Evolutionary conservation across 1,140 invertebrate species (phyloP), one percentile per base, ranked within the genome.

Genomic region (Anastrepha obliqua): DNA sequence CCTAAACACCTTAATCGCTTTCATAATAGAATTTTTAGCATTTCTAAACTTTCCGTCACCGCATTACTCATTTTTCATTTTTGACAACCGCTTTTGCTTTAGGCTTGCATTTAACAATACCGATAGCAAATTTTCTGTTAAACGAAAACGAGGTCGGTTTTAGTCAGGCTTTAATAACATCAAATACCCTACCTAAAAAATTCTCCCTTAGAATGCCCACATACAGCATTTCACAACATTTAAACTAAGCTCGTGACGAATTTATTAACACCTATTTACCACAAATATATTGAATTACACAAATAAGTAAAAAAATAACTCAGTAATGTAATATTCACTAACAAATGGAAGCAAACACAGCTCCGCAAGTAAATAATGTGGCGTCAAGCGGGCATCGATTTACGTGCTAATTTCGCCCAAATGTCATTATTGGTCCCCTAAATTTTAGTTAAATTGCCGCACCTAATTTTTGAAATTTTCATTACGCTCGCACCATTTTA

Each of bases 401-500:
- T 47, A 74, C 39, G 42, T 74, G 74, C 44, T 81, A 81, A 81
- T 81, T 81, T 20, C 44, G 29, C 3, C n/a, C 47, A 81, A 81
- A 81, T 55, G 74, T 17, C 9, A 29, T 55, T 81, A 81, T 20
- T 81, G 20, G n/a, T 17, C 44, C 55, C 15, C 51, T 55, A 81
- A 81, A 81, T 81, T 81, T 55, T 51, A 9, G n/a, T 55, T 55
- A 55, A 81, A 81, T 81, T n/a, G 47, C 7, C 74, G 47, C 74
- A 20, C 74, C 74, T 55, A 17, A 81, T 15, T 81, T 29, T 58
- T 20, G 7, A 20, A 81, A 81, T 29, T 55, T 17, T 20, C 47
- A 55, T n/a, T 81, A 51, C 15, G 17, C 74, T 9, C 74, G 9
- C 74, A 55, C 47, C 47, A 81, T 81, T 81, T 81, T 55, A 81